phyloP scores from a whole-genome alignment of 2,888 invertebrate species.

The Dryobotodes eremita region DNA sequence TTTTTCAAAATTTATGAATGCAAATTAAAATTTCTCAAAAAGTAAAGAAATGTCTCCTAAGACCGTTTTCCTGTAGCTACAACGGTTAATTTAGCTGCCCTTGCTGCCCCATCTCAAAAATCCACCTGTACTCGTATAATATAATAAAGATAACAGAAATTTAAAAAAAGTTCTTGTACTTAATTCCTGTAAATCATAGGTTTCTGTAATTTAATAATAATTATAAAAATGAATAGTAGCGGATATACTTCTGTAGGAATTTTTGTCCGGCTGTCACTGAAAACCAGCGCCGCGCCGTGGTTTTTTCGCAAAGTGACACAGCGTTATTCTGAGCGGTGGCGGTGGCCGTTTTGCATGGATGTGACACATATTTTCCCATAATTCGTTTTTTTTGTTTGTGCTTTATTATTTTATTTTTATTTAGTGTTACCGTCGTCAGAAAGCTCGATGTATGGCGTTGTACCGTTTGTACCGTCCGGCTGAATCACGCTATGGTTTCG shows the following conservation, averaged over 20 bases:
- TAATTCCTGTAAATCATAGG: not conserved
- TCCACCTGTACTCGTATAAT: no score
- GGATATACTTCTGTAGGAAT: no score
- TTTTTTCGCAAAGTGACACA: not conserved
- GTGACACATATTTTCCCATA: no score
- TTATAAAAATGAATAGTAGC: no score
- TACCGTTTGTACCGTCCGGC: not conserved
- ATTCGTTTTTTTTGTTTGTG: not conserved
- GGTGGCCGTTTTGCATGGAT: no score
- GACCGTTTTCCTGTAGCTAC: no score
- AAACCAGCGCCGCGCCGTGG: not conserved
- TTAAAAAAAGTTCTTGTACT: not conserved
- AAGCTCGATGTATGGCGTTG: not conserved
- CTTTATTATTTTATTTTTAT: not conserved
- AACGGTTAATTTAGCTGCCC: no score
- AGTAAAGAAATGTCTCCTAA: no score
- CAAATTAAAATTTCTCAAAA: no score
- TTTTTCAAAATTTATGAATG: no score
- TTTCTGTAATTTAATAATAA: not conserved
- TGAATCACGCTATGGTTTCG: not conserved
- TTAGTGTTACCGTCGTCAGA: not conserved
- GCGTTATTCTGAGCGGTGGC: not conserved
- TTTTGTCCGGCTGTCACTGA: not conserved
- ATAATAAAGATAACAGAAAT: not conserved
- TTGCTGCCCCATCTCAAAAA: no score